Evolutionary conservation across 1,140 invertebrate genomes (phyloP).

Genomic region (Drosophila nebulosa): DNA sequence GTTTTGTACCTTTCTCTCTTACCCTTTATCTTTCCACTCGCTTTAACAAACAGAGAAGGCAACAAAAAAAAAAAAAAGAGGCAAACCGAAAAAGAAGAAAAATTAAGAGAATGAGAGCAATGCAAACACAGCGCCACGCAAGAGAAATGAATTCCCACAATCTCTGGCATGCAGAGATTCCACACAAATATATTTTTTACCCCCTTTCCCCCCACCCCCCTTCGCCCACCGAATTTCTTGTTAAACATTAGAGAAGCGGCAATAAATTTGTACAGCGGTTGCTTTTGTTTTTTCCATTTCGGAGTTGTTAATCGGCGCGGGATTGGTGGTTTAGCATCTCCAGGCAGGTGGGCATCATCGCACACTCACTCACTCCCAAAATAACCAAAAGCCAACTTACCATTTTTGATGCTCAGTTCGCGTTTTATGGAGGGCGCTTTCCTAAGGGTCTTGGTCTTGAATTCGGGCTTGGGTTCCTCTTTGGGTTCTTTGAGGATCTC

Average conservation of each 20-base stretch:
- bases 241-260: constrained; percentile 61
- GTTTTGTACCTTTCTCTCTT: background rate
- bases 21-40: constrained; percentile 3
- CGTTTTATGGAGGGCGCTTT: constrained; percentile 76
- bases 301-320: constrained; percentile 65
- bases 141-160: background rate
- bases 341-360: constrained; percentile 25
- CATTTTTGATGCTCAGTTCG: constrained; percentile 71
- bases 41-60: background rate
- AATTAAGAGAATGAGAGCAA: constrained; percentile 5
- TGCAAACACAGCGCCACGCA: background rate
- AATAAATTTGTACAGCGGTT: constrained; percentile 61
- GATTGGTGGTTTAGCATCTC: constrained; percentile 41
- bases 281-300: constrained; percentile 52
- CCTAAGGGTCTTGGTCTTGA: constrained; percentile 76
- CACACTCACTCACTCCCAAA: no score
- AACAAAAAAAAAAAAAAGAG: background rate
- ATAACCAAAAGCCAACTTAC: constrained; percentile 48
- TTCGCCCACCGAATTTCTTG: background rate
- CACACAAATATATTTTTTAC: constrained; percentile 7
- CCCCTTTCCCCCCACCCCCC: no score
- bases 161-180: background rate
- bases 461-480: constrained; percentile 79
- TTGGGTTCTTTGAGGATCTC: constrained; percentile 78
- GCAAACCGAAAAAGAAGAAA: background rate